Base-by-base conservation (phyloP, 2,797 vertebrate genomes). In the Menidia menidia region DNA sequence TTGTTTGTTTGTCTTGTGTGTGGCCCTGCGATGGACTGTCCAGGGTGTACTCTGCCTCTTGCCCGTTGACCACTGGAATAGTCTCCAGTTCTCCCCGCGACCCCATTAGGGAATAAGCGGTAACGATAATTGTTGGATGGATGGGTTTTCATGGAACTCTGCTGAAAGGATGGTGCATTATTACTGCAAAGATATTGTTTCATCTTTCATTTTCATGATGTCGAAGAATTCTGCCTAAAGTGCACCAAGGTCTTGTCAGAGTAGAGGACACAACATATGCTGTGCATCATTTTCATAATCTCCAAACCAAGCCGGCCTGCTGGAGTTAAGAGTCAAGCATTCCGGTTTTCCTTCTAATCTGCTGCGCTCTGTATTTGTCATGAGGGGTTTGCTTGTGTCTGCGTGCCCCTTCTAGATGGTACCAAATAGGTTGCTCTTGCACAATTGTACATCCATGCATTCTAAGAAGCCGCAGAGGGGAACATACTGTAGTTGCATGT, bases 401-500 rank as follows among this genome's bases (percentile, higher is more conserved):
- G 1, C 18, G 45, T 41, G 56, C 4, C 18, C 3, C 1, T 62
- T 60, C 44, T 45, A n/a, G 32, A 68, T 16, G 1, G 2, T 44
- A 55, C 48, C 39, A 12, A 56, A 44, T 70, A 53, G 16, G 16
- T 45, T 60, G 64, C 82, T 81, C 61, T 63, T 81, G 75, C 72
- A 42, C 44, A 44, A 1, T 73, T 64, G 59, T 72, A 65, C 55
- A 48, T 57, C 42, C 45, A 19, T 80, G 78, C 81, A 54, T 67
- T 71, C 30, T 25, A 19, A 63, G 71, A 71, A 50, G 77, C 73
- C 31, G 42, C 65, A 56, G 19, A 57, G 56, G 60, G 47, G 68
- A 75, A 58, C 73, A 71, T 53, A 56, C 61, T 71, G 82, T 68
- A 67, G 68, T 62, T 78, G 73, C 55, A 35, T 74, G 75, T 73